phyloP scores from a whole-genome alignment of 2,797 vertebrate genomes.

The Acrocephalus scirpaceus region DNA sequence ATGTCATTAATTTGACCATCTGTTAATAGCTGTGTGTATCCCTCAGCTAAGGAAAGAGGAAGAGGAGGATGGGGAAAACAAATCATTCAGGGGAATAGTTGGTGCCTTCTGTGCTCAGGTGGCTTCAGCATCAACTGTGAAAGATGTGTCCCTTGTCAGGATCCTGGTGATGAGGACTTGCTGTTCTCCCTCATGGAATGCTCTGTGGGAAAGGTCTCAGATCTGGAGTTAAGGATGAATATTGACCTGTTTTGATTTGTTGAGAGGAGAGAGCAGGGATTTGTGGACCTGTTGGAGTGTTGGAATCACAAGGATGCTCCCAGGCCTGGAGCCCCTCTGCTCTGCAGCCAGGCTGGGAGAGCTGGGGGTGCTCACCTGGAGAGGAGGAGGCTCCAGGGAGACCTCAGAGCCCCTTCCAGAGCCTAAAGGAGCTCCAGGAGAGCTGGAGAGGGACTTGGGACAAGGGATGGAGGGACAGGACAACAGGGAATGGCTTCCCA shows the following conservation, averaged over 20 bases:
- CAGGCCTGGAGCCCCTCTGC: background rate
- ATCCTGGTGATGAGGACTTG: background rate
- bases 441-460: background rate
- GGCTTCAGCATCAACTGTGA: background rate
- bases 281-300: background rate
- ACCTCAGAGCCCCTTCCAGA: fast-evolving
- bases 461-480: background rate
- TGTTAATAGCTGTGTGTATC: background rate
- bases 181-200: background rate
- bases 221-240: background rate
- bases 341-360: background rate
- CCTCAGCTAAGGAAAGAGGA: background rate
- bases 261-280: background rate
- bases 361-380: background rate
- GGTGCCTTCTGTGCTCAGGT: background rate
- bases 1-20: background rate
- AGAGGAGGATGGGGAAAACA: background rate
- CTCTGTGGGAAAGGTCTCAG: background rate
- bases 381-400: background rate
- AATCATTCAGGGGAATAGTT: background rate
- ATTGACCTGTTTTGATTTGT: background rate
- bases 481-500: background rate
- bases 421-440: background rate
- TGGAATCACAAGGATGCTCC: background rate
- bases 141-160: background rate